Conservation (phyloP, 2,888 invertebrate species). For the Plebejus melissa region DNA sequence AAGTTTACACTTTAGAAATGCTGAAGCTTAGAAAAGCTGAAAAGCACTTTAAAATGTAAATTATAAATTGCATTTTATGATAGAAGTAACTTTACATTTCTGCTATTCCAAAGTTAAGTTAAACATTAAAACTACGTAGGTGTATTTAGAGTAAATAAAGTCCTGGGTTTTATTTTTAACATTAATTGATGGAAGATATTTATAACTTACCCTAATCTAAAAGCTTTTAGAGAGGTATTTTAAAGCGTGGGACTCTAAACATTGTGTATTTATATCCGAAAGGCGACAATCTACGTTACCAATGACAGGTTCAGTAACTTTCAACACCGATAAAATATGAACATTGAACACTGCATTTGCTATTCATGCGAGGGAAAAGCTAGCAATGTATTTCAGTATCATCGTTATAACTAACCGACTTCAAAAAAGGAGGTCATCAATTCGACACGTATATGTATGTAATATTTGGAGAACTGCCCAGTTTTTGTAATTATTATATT, state of each 20-base stretch:
- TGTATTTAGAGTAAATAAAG: neutral
- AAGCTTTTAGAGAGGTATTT: neutral
- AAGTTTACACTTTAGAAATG: slow-evolving; percentile 21
- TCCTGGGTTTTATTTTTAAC: neutral
- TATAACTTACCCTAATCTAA: neutral
- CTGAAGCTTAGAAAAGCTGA: slow-evolving; percentile 22
- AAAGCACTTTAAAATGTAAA: slow-evolving; percentile 24
- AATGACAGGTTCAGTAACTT: neutral
- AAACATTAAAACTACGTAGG: neutral
- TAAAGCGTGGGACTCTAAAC: neutral
- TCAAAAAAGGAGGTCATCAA: no score
- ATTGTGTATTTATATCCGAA: neutral
- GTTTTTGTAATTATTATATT: no score
- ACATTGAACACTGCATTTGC: neutral
- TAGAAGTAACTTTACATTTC: slow-evolving; percentile 17
- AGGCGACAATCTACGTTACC: neutral
- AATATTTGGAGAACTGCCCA: no score
- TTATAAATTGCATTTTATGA: slow-evolving; percentile 19
- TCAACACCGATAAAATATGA: neutral
- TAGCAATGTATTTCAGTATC: neutral
- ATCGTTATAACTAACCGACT: no score
- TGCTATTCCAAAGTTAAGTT: neutral
- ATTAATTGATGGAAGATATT: neutral
- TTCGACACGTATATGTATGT: no score
- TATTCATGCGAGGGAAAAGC: neutral